Evolutionary conservation across 2,888 invertebrate species (phyloP).

Genomic region (Drosophila eohydei): DNA sequence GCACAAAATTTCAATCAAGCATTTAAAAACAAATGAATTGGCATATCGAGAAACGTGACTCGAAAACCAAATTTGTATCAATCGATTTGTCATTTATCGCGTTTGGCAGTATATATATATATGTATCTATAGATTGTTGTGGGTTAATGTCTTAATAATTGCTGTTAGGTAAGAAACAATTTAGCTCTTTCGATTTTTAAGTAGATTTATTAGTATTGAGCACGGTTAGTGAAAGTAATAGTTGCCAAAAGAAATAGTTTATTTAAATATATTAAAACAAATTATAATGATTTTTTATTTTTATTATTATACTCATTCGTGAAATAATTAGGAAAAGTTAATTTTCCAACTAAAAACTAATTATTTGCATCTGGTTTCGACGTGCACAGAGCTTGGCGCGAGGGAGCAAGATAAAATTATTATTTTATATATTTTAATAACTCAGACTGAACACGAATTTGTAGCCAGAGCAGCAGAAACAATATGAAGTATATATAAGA

Average conservation of each 20-base stretch:
- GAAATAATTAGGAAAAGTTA: neutral
- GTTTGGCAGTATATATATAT: neutral
- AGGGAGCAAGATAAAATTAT: neutral
- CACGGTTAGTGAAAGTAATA: neutral
- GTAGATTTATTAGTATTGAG: neutral
- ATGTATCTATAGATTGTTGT: neutral
- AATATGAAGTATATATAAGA: too few relatives aligned
- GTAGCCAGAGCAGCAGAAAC: too few relatives aligned
- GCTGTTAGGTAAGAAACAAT: neutral
- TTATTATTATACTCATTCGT: neutral
- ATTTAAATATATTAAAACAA: neutral
- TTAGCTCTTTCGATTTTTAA: neutral
- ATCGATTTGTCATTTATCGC: neutral
- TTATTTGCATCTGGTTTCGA: neutral
- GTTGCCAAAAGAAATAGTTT: neutral
- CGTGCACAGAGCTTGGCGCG: neutral
- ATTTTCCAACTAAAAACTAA: neutral
- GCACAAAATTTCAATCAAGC: constrained; percentile 1
- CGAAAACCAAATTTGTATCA: neutral
- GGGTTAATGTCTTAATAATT: neutral
- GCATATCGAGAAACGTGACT: constrained; percentile 1
- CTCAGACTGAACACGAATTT: neutral
- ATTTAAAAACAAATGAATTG: neutral
- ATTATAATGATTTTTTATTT: neutral
- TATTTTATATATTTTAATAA: neutral